A percentile compares a stretch with the other conserved stretches of the same genome.
phyloP scores from a whole-genome alignment of 2,797 vertebrate species.

The Cryptoprocta ferox region DNA sequence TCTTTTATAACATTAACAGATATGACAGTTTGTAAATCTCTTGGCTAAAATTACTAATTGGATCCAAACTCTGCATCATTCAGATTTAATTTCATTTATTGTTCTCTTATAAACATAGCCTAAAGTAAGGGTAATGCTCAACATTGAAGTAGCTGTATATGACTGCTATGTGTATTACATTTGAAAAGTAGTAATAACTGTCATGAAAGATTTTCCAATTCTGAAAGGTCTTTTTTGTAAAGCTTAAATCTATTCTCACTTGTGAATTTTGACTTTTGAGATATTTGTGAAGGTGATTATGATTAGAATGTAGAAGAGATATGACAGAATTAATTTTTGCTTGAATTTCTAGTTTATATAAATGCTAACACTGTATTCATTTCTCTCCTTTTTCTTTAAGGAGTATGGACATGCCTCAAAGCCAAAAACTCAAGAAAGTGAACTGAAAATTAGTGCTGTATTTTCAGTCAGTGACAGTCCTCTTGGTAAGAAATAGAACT shows the following conservation, averaged over 20 bases:
- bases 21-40: slow-evolving; percentile 16
- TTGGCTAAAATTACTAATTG: slow-evolving; percentile 57
- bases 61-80: slow-evolving; percentile 43
- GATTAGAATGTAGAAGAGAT: slow-evolving; percentile 25
- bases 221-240: slow-evolving; percentile 34
- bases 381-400: slow-evolving; percentile 84
- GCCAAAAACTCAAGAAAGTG: slow-evolving; percentile 90
- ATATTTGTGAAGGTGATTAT: slow-evolving; percentile 35
- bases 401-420: slow-evolving; percentile 88
- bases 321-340: slow-evolving; percentile 15
- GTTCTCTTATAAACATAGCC: neutral
- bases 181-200: slow-evolving; percentile 45
- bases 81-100: slow-evolving; percentile 52
- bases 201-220: slow-evolving; percentile 38
- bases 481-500: slow-evolving; percentile 85
- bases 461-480: slow-evolving; percentile 92
- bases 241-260: slow-evolving; percentile 44
- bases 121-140: slow-evolving; percentile 3
- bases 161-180: slow-evolving; percentile 27
- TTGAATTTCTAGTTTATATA: slow-evolving; percentile 52
- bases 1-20: slow-evolving; percentile 40
- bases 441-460: slow-evolving; percentile 96
- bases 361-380: slow-evolving; percentile 9
- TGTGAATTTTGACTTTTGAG: neutral
- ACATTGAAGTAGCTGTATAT: neutral